These are phyloP conservation scores for Actinemys pallida DNA, from an alignment of 2,113 vertebrate genomes.

Conservation along the genomic window DNA sequence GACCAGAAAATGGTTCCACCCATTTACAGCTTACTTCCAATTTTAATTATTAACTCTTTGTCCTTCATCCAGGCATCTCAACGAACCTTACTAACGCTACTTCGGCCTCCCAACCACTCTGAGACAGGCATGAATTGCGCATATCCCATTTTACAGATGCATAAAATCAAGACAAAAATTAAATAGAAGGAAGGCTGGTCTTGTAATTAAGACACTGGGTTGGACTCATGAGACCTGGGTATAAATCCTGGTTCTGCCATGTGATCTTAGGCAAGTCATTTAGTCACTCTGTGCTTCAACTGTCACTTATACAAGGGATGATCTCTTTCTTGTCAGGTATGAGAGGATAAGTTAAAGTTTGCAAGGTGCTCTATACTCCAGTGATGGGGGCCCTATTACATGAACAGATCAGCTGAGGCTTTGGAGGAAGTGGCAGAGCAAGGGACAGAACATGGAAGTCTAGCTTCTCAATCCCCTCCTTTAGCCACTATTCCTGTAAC, in stretches of 20 bases:
- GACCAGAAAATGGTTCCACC: conserved; percentile 59
- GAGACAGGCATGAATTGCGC: not conserved
- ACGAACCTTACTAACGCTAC: conserved; percentile 66
- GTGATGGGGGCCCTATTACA: not conserved
- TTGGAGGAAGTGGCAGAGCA: not conserved
- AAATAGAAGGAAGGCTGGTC: not conserved
- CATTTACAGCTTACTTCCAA: conserved; percentile 42
- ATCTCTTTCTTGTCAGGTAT: not conserved
- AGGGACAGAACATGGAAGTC: not conserved
- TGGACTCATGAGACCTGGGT: not conserved
- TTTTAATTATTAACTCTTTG: conserved; percentile 71
- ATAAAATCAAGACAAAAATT: not conserved
- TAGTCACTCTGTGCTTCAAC: not conserved
- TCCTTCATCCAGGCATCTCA: conserved; percentile 39
- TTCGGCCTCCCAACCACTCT: conserved; percentile 44
- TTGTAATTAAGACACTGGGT: not conserved
- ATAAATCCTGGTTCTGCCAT: not conserved
- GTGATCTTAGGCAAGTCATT: conserved; percentile 14
- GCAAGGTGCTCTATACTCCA: not conserved
- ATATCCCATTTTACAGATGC: not conserved
- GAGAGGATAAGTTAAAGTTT: not conserved
- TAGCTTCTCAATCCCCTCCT: not conserved
- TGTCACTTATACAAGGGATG: conserved; percentile 1
- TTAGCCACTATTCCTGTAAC: not conserved
- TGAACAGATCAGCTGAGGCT: not conserved